Base-by-base conservation (phyloP, 2,797 vertebrate species). In the Tinamus major region DNA sequence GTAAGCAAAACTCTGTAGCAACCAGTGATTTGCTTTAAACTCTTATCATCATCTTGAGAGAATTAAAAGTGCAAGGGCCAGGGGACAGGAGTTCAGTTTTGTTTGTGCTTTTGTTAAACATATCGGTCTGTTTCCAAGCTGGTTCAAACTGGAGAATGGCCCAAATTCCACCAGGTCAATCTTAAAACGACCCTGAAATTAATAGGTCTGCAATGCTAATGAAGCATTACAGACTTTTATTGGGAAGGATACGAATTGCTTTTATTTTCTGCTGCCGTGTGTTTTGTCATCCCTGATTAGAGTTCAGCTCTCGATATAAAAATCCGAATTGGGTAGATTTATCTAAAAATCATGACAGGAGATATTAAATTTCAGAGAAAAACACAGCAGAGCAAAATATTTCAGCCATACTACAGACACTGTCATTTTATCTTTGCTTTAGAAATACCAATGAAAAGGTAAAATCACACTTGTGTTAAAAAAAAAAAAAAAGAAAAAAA, bases 151-250 rank as follows among this genome's bases (percentile, higher is more conserved):
- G 58, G 80, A 90, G 95, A 96, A 91, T 39, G 39, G 49, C 1
- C 0, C 39, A 90, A 89, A 90, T 64, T 94, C 87, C 37, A 59
- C 53, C 77, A 87, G 79, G 90, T 92, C 67, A 31, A 16, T 81
- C 59, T 84, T 80, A 81, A 94, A 94, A 87, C 51, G 19, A 88
- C 42, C 71, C 64, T 92, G 83, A 92, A 93, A 87, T 91, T 93
- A 93, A 92, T 87, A 92, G 83, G 21, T 17, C 33, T 86, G 31
- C 64, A 62, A 82, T 75, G 68, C 14, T 86, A 75, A 93, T 84
- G 87, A 93, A 94, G 67, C 89, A 86, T 86, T 88, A 82, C 48
- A 82, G 71, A 79, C 67, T 85, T 94, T 79, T 92, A 79, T 72
- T 86, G 86, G 46, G 44, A 44, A 91, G 68, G 72, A 90, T 64